These are phyloP conservation scores for Rhamphomyia laevipes DNA, from an alignment of 2,888 invertebrate species.

Conservation along the genomic window DNA sequence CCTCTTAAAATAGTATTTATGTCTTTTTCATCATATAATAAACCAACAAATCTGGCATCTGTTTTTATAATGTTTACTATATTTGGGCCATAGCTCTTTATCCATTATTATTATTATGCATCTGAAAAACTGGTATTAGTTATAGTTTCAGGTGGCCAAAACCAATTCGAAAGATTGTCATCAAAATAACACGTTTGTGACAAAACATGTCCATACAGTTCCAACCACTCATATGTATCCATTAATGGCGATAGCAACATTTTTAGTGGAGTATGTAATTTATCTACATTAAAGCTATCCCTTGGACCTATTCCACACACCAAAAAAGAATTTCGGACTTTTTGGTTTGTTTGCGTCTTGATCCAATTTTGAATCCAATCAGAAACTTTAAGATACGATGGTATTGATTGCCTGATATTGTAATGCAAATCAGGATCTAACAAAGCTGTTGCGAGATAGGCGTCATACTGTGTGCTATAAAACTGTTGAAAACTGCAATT, in stretches of 20 bases:
- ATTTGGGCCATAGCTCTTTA: neutral
- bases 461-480: neutral
- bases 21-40: neutral
- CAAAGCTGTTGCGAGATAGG: neutral
- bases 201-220: neutral
- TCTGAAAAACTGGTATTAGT: neutral
- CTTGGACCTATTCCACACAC: neutral
- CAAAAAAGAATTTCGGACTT: neutral
- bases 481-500: neutral
- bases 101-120: neutral
- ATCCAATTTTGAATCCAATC: neutral
- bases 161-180: neutral
- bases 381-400: neutral
- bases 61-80: neutral
- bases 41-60: neutral
- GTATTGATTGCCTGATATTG: neutral
- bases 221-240: neutral
- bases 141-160: neutral
- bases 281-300: neutral
- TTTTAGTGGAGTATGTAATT: neutral
- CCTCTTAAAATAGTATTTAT: neutral
- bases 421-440: neutral
- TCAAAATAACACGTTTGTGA: neutral
- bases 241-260: neutral
- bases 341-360: neutral